A percentile compares a stretch with the other conserved stretches of the same genome.
Evolutionary conservation across 2,113 vertebrate species (phyloP).

Genomic region (Axis porcinus): DNA sequence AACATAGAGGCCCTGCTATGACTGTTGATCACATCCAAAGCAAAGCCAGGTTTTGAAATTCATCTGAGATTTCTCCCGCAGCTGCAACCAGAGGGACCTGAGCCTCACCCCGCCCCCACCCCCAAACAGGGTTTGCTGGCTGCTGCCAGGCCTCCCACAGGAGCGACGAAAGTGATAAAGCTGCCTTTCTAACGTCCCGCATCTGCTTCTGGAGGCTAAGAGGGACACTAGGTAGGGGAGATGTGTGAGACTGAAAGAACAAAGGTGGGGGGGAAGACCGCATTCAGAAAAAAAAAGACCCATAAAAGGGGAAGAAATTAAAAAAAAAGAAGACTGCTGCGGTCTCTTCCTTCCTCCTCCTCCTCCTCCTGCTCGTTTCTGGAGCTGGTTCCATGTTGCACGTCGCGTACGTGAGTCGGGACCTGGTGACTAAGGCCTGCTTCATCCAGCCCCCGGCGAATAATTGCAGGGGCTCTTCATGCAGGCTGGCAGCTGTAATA

Average conservation of each 20-base stretch:
- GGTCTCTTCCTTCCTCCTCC: not conserved
- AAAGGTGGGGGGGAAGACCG: not conserved
- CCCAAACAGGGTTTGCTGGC: not conserved
- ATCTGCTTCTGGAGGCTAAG: not conserved
- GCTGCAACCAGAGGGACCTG: not conserved
- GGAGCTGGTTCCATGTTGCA: not conserved
- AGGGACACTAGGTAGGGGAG: not conserved
- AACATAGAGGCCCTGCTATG: conserved; percentile 34
- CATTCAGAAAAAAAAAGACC: not conserved
- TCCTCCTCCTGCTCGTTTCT: not conserved
- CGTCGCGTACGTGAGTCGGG: rapidly evolving
- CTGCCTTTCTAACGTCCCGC: not conserved
- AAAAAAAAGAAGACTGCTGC: not conserved
- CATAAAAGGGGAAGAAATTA: not conserved
- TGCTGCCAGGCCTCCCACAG: not conserved
- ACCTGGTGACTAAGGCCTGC: not conserved
- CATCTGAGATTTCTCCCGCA: not conserved
- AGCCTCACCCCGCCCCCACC: not conserved
- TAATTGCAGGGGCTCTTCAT: not conserved
- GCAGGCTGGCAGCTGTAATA: not conserved
- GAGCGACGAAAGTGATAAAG: not conserved
- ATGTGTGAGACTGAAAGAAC: not conserved
- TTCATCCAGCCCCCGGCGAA: not conserved
- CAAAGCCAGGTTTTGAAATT: conserved; percentile 45
- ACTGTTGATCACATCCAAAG: conserved; percentile 9